These are phyloP conservation scores for Pecten maximus DNA, from an alignment of 2,888 invertebrate species.

Conservation along the genomic window DNA sequence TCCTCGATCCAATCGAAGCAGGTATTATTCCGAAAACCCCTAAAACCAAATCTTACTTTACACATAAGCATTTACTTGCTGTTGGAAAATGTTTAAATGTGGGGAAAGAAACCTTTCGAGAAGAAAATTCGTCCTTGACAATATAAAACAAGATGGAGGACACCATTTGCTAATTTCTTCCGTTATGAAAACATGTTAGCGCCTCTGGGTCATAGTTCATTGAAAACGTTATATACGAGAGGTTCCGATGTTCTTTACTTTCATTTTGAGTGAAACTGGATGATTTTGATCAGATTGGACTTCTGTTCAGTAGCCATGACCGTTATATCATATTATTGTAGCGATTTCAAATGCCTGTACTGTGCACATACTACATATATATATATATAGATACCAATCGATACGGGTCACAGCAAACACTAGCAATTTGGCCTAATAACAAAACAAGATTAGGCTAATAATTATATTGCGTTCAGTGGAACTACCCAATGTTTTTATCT, in stretches of 20 bases:
- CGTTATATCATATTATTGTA: no score
- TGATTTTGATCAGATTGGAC: background rate
- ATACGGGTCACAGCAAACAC: no score
- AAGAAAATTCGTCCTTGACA: background rate
- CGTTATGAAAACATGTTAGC: background rate
- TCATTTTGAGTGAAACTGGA: background rate
- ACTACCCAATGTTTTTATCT: no score
- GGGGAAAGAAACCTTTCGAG: background rate
- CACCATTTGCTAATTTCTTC: conserved; percentile 15
- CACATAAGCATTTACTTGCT: background rate
- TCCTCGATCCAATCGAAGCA: conserved; percentile 49
- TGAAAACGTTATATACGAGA: background rate
- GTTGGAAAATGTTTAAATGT: background rate
- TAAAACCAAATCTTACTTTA: background rate
- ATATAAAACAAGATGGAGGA: conserved; percentile 20
- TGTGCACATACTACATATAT: no score
- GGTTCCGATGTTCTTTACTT: conserved; percentile 27
- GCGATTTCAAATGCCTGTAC: no score
- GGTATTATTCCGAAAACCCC: conserved; percentile 49
- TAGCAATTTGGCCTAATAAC: no score
- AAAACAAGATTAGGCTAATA: no score
- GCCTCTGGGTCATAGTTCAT: background rate
- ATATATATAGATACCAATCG: no score
- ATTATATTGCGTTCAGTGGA: no score
- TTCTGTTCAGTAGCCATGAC: no score